A percentile compares a stretch with the other conserved stretches of the same genome.
Conservation (phyloP, 2,797 vertebrate species). For the Paguma larvata region DNA sequence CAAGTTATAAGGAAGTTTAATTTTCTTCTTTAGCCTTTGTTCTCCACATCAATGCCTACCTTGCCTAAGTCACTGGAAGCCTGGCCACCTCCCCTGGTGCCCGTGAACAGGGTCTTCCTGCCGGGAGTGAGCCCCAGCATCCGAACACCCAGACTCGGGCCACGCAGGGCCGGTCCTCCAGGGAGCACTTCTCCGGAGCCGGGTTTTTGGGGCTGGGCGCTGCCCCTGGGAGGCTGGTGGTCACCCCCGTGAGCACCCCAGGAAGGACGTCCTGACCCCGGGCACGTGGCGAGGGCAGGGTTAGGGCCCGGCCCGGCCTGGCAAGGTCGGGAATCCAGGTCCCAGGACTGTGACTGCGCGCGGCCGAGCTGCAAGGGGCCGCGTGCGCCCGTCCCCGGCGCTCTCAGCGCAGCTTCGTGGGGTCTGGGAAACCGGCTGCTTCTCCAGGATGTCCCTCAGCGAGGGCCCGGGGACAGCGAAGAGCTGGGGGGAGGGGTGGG, state of each 20-base stretch:
- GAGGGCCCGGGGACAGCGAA: not conserved
- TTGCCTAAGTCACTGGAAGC: not conserved
- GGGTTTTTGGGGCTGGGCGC: fast-evolving
- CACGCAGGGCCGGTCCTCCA: not conserved
- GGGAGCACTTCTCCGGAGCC: not conserved
- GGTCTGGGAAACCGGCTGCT: fast-evolving
- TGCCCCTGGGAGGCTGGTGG: not conserved
- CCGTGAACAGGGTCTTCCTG: fast-evolving
- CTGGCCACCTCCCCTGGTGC: not conserved
- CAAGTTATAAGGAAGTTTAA: no score
- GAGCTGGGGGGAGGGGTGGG: fast-evolving
- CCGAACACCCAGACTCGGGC: fast-evolving
- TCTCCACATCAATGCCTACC: no score
- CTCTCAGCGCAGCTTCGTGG: not conserved
- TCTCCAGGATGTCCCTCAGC: not conserved
- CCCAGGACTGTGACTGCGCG: fast-evolving
- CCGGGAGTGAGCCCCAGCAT: fast-evolving
- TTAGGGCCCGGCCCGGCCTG: not conserved
- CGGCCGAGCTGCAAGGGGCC: not conserved
- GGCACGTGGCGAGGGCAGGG: not conserved
- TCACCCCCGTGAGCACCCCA: not conserved
- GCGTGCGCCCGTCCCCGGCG: no score
- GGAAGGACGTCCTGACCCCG: not conserved
- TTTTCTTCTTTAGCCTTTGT: no score
- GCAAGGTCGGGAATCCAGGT: not conserved